Evolutionary conservation across 2,113 vertebrate species (phyloP), one percentile per base, ranked within the genome.

Genomic region (Perognathus longimembris): DNA sequence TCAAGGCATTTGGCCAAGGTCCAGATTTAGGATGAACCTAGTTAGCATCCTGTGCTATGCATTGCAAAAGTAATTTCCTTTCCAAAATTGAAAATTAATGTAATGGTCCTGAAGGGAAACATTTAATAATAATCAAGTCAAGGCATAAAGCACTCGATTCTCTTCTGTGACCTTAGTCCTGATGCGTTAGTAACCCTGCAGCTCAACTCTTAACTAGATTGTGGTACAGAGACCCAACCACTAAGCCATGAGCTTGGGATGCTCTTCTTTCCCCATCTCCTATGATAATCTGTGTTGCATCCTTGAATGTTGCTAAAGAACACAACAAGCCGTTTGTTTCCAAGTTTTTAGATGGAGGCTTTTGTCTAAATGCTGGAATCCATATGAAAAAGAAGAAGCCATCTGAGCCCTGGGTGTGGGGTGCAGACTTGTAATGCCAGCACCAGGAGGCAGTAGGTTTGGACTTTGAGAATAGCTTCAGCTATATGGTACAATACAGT

Each of bases 41-140:
- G 95, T 89, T 85, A 91, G 78, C n/a, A 36, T 40, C 90, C 71
- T 93, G 50, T 91, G 90, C 67, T 94, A 93, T 90, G 69, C 71
- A 89, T 36, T 88, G 70, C 30, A 93, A 95, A 97, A 95, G 94
- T 76, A 95, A 96, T 96, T 96, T 96, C 93, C 95, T 90, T 97
- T 86, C 92, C 93, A 92, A 95, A 95, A 97, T 96, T 94, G 88
- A 96, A 96, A 96, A 95, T 94, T 93, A 95, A 92, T 94, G 80
- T 89, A 79, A 92, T 92, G 86, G 90, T 96, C 92, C 96, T 95
- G 86, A 95, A 96, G 96, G 96, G 93, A 95, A 96, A 93, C 69
- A 85, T 95, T 96, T 90, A 93, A 93, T 95, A 93, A 94, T 94
- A 86, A 89, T 89, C 79, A 79, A 92, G 85, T 94, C 83, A 93